Evolutionary conservation across 1,140 invertebrate genomes (phyloP), one percentile per base, ranked within the genome.

Genomic region (Aphidius gifuensis): DNA sequence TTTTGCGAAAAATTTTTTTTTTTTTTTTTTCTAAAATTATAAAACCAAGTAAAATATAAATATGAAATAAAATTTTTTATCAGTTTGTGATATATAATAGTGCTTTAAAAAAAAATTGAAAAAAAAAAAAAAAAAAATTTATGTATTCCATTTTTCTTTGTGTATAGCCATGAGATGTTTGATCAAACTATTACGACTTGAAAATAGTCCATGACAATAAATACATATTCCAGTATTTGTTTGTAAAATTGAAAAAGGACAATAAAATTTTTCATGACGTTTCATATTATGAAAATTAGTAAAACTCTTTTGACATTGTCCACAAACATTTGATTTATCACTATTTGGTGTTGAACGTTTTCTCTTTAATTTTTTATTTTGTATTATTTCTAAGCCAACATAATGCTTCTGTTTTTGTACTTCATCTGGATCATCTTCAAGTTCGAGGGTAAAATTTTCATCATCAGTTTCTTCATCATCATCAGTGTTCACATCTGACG

Each of bases 261-360:
- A 82, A 49, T 82, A 80, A 50, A 80, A 72, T 23, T 78, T 74
- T 53, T 80, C 78, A 61, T 83, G 81, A 16, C 74, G 65, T 23
- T 66, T 68, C 9, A 76, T 58, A 58, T 70, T 75, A 4, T 67
- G 66, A 64, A 72, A 66, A 64, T 65, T 69, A 32, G 68, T 72
- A 62, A 74, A 75, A 2, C 67, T 66, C 5, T 72, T 75, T 6
- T 72, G 71, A 32, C 74, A 76, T 9, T 69, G 67, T 0, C 66
- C 66, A 48, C 73, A 75, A 39, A 55, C 53, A n/a, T 55, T 55
- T n/a, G 53, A 42, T 11, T 40, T 42, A 55, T 55, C 42, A 39
- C 21, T 55, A 5, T 55, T 55, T 9, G n/a, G 53, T n/a, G n/a
- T 55, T 3, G 7, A 3, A 44, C 43, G 32, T 5, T 42, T 38